Base-by-base conservation (phyloP, 2,797 vertebrate species). In the Odontamblyopus lacepedii region DNA sequence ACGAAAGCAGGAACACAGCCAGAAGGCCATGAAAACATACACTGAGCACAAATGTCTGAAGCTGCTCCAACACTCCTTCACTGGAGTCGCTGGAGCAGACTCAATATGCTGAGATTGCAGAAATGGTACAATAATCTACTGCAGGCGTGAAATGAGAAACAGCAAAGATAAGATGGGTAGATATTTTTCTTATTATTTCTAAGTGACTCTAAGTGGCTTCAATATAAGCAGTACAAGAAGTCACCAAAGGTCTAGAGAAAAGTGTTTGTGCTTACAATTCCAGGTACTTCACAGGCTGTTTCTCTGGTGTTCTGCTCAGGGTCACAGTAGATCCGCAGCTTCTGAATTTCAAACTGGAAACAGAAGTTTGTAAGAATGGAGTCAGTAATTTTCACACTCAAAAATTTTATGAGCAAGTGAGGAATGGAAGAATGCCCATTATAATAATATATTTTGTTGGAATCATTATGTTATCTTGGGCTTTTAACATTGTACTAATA, bases 301-400 rank as follows among this genome's bases (percentile, higher is more conserved):
- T 99, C 98, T 62, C 97, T 88, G 71, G 87, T 95, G 70, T 98
- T 99, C 92, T 98, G 97, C 87, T 98, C 97, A 35, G 98, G 98
- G 81, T 98, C 96, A 91, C 98, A 99, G 89, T 99, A 99, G 90
- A 99, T 99, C 77, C 97, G 89, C 69, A 99, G 90, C 84, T 98
- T 99, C 91, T 99, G 97, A 81, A 99, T 87, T 88, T 97, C 97
- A 92, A 99, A 99, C 98, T 99, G 64, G 69, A 81, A 0, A 83
- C 66, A 71, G 1, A 63, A 29, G 38, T 50, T 41, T 41, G 32
- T 53, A n/a, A 48, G 70, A 55, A 73, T 13, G 55, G 1, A 64
- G 32, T 1, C 74, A 70, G 13, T 5, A 26, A 2, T 19, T 16
- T 18, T 30, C 6, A 3, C 9, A 27, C 59, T 27, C 19, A 32